Base-by-base conservation (phyloP, 2,797 vertebrate species). In the Delichon dasypus region DNA sequence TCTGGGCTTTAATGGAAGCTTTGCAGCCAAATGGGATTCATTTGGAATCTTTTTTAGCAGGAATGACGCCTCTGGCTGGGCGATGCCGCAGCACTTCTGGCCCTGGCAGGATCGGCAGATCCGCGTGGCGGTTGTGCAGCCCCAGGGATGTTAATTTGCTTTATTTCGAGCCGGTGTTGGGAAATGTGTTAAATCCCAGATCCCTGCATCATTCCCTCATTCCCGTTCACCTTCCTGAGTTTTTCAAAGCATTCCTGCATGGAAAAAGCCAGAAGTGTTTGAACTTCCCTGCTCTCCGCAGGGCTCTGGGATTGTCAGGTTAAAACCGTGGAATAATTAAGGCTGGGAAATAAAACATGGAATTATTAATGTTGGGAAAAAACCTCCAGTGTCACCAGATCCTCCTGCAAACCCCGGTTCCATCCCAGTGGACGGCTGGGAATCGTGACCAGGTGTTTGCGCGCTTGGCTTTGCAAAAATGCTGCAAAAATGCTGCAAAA, bases 201-300 rank as follows among this genome's bases (percentile, higher is more conserved):
- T 40, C 38, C 34, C 36, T 8, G 11, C 22, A 42, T 11, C 60
- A 2, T 53, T 53, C 60, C 17, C 44, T 42, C 30, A 1, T 57
- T 47, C 38, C 78, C 45, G 1, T 5, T 11, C 13, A 9, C 11
- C 40, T 40, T 16, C n/a, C 40, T 3, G 66, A 7, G 1, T 13
- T 7, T 42, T 55, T 42, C 0, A 32, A 77, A 40, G 4, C 11
- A 4, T 34, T 60, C 38, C 64, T 42, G n/a, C 1, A 0, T 0
- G 6, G n/a, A 54, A 65, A 51, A 34, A 79, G 9, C 30, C n/a
- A n/a, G 36, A 12, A 38, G 38, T 5, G 60, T 11, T 60, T 23
- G 38, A 38, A 48, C 5, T 16, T 47, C n/a, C 36, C 42, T 18
- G 50, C 7, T 54, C 32, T 61, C 21, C 4, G 2, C 12, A 7